These are phyloP conservation scores for Augochlorella aurata DNA, from an alignment of 2,888 invertebrate genomes.

Conservation along the genomic window DNA sequence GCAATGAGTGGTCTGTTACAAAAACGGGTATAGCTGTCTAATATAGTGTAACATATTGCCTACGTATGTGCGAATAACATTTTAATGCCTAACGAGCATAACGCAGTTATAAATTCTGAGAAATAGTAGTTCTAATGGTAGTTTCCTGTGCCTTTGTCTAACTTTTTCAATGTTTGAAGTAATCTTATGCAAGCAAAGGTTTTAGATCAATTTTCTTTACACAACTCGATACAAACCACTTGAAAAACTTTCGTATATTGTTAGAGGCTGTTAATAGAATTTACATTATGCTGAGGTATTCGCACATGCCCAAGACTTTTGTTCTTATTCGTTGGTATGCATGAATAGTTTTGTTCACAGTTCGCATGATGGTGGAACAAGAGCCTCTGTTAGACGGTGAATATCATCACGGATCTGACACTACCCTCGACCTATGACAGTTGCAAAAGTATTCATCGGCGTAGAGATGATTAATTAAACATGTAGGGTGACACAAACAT, in stretches of 20 bases:
- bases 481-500: constrained; percentile 26
- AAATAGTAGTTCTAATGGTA: neutral
- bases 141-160: constrained; percentile 5
- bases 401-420: constrained; percentile 75
- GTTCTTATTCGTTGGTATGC: constrained; percentile 74
- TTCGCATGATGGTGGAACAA: constrained; percentile 78
- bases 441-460: constrained; percentile 36
- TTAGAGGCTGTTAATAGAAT: neutral
- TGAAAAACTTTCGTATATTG: neutral
- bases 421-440: constrained; percentile 77
- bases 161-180: neutral
- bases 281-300: constrained; percentile 30
- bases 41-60: constrained; percentile 39
- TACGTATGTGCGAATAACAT: constrained; percentile 54
- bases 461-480: constrained; percentile 24
- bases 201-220: neutral
- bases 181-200: neutral
- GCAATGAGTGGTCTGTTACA: constrained; percentile 46
- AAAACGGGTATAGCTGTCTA: constrained; percentile 44
- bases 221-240: neutral
- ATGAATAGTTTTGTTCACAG: constrained; percentile 81
- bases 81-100: constrained; percentile 5
- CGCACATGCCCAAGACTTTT: constrained; percentile 45
- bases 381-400: constrained; percentile 78
- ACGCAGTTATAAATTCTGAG: neutral